These are phyloP conservation scores for Chlorops oryzae DNA, from an alignment of 1,140 invertebrate species.

Conservation along the genomic window DNA sequence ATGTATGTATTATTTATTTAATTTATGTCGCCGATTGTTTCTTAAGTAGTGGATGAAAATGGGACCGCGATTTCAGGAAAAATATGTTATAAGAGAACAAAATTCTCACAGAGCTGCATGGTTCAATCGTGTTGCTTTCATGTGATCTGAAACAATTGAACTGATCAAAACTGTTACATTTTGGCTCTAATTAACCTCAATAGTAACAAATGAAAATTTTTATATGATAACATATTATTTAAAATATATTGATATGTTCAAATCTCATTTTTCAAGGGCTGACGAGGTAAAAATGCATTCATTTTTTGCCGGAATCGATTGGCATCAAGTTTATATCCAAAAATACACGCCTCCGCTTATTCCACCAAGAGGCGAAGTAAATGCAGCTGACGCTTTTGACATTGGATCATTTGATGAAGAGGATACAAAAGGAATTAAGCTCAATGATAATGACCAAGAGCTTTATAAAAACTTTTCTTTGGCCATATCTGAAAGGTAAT, in stretches of 20 bases:
- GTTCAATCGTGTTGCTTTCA: too few relatives aligned
- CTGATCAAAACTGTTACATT: too few relatives aligned
- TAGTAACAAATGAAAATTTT: too few relatives aligned
- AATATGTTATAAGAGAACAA: too few relatives aligned
- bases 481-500: conserved; percentile 88
- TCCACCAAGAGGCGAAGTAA: conserved; percentile 97
- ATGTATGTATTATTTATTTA: too few relatives aligned
- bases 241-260: background rate
- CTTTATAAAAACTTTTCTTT: conserved; percentile 98
- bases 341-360: conserved; percentile 97
- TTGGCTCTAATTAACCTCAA: too few relatives aligned
- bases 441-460: conserved; percentile 94
- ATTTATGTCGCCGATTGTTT: too few relatives aligned
- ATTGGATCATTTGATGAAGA: conserved; percentile 99
- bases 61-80: too few relatives aligned
- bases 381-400: conserved; percentile 99
- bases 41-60: too few relatives aligned
- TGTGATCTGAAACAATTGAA: too few relatives aligned
- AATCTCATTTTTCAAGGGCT: conserved; percentile 56
- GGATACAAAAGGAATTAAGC: conserved; percentile 98
- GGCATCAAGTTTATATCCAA: conserved; percentile 97
- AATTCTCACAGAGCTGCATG: too few relatives aligned
- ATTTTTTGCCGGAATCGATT: conserved; percentile 97
- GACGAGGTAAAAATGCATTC: conserved; percentile 96
- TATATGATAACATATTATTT: background rate